Percentiles rank a stretch among this genome's conserved stretches.
phyloP scores from a whole-genome alignment of 2,113 vertebrate species.

The Reinhardtius hippoglossoides region DNA sequence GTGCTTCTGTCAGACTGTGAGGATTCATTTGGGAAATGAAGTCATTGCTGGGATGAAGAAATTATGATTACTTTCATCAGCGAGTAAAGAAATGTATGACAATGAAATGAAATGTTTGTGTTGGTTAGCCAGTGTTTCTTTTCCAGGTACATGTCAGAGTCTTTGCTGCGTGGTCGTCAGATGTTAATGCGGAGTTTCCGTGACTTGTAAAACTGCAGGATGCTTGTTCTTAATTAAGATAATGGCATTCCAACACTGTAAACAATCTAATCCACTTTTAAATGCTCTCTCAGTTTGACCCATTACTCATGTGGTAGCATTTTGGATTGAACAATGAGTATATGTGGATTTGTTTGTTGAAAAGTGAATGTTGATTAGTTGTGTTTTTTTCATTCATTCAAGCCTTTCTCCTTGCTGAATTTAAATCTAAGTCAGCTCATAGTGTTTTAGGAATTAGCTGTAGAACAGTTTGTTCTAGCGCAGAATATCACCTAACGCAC shows the following conservation, averaged over 20 bases:
- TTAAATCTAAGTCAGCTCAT: too few species aligned
- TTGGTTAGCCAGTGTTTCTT: not conserved
- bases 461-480: too few species aligned
- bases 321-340: not conserved
- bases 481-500: not conserved
- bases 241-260: constrained; percentile 36
- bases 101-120: constrained; percentile 1
- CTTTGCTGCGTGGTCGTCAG: constrained; percentile 13
- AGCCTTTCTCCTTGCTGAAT: too few species aligned
- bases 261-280: constrained; percentile 24
- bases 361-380: too few species aligned
- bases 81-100: not conserved
- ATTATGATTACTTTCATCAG: not conserved
- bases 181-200: not conserved
- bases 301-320: not conserved
- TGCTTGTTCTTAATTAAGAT: constrained; percentile 45
- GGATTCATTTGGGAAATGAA: constrained; percentile 6
- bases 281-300: constrained; percentile 7
- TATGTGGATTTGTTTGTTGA: not conserved
- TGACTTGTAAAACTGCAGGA: constrained; percentile 27
- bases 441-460: too few species aligned
- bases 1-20: too few species aligned
- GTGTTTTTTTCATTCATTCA: too few species aligned
- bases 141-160: constrained; percentile 2
- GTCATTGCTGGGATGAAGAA: constrained; percentile 5